Conservation (phyloP, 2,113 vertebrate genomes). For the human (Homo sapiens) region GRCh38 chr9:28052001-28052500, state of each 20-base stretch:
- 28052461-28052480: background rate
- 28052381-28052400: background rate
- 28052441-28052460: background rate
- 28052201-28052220: conserved; percentile 55
- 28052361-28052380: conserved; percentile 24
- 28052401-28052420: background rate
- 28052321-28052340: conserved; percentile 72
- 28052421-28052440: background rate
- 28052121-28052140: conserved; percentile 72
- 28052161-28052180: conserved; percentile 47
- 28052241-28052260: background rate
- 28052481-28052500: background rate
- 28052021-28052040: background rate
- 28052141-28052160: conserved; percentile 30
- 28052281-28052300: conserved; percentile 56
- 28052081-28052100: conserved; percentile 50
- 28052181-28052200: conserved; percentile 52
- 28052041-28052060: conserved; percentile 56
- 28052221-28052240: conserved; percentile 58
- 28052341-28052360: conserved; percentile 56
- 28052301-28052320: conserved; percentile 65
- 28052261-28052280: conserved; percentile 46
- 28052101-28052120: conserved; percentile 59
- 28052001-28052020: background rate
- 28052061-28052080: conserved; percentile 61